These are phyloP conservation scores for Plumapathes pennacea DNA, from an alignment of 92 coral and sea anemone species.

Conservation along the genomic window DNA sequence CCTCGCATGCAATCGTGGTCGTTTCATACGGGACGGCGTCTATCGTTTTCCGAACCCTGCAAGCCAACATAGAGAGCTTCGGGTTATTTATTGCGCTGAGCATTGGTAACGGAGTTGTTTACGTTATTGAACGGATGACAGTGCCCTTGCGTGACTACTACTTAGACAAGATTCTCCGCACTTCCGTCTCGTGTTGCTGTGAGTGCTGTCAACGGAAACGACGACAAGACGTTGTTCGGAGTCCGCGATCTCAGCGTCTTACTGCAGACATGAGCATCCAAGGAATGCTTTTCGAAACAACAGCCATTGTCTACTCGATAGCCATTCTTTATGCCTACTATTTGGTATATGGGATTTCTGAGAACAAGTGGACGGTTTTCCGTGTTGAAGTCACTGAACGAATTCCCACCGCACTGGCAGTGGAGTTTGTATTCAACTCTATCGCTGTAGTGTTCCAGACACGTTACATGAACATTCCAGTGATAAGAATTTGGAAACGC, in stretches of 20 bases:
- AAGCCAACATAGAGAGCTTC: conserved; percentile 54
- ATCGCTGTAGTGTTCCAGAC: conserved; percentile 45
- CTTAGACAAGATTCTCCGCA: conserved; percentile 8
- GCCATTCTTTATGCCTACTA: conserved; percentile 34
- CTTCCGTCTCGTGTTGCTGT: too few species aligned
- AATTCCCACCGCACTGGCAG: conserved; percentile 26
- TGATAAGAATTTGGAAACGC: conserved; percentile 45
- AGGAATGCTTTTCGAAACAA: conserved; percentile 44
- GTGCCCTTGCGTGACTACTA: conserved; percentile 46
- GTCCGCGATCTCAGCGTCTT: conserved; percentile 45
- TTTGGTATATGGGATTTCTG: conserved; percentile 24
- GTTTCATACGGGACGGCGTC: conserved; percentile 41
- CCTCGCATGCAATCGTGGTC: conserved; percentile 37
- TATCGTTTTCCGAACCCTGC: conserved; percentile 58
- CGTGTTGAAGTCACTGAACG: conserved; percentile 23
- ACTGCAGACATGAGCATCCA: conserved; percentile 57
- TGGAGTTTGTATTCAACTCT: conserved; percentile 56
- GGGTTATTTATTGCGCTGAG: conserved; percentile 43
- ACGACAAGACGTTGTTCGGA: conserved; percentile 6
- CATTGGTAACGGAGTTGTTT: conserved; percentile 34
- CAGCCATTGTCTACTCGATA: conserved; percentile 35
- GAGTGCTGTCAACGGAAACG: neutral
- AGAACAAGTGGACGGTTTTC: conserved; percentile 15
- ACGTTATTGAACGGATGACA: conserved; percentile 29
- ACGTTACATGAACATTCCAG: conserved; percentile 31